Percentiles rank a stretch among this genome's conserved stretches.
Evolutionary conservation across 2,113 vertebrate genomes (phyloP).

Genomic region (Struthidea cinerea): DNA sequence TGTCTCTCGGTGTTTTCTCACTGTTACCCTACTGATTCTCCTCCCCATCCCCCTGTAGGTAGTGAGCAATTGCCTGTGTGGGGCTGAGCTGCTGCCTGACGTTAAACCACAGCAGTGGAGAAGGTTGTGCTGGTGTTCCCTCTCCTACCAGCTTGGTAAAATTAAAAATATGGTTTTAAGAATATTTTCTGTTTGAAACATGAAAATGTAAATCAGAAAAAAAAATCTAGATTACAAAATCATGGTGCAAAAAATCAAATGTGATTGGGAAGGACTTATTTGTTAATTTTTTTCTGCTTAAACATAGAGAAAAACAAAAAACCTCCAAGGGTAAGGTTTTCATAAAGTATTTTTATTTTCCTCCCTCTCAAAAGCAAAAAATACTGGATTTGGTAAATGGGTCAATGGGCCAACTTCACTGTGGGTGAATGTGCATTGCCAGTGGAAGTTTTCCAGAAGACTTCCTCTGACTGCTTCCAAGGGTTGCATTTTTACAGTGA

Average conservation of each 20-base stretch:
- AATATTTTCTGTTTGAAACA: not conserved
- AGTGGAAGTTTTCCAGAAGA: not conserved
- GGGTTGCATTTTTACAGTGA: not conserved
- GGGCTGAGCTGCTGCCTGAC: not conserved
- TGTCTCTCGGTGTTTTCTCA: not conserved
- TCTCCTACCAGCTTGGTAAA: not conserved
- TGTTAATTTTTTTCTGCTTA: not conserved
- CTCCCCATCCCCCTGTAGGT: not conserved
- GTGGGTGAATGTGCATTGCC: not conserved
- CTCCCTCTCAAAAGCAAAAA: not conserved
- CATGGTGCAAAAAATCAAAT: not conserved
- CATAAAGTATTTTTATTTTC: not conserved
- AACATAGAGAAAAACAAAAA: not conserved
- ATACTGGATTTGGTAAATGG: not conserved
- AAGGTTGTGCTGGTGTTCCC: not conserved
- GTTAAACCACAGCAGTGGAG: not conserved
- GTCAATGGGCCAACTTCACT: not conserved
- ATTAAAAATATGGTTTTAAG: not conserved
- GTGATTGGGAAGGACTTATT: not conserved
- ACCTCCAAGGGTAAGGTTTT: not conserved
- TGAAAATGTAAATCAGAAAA: not conserved
- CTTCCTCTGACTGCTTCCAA: not conserved
- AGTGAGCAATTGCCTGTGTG: fast-evolving
- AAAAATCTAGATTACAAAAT: not conserved
- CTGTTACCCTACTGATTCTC: not conserved